Base-by-base conservation (phyloP, 2,797 vertebrate species). In the Intellagama lesueurii region DNA sequence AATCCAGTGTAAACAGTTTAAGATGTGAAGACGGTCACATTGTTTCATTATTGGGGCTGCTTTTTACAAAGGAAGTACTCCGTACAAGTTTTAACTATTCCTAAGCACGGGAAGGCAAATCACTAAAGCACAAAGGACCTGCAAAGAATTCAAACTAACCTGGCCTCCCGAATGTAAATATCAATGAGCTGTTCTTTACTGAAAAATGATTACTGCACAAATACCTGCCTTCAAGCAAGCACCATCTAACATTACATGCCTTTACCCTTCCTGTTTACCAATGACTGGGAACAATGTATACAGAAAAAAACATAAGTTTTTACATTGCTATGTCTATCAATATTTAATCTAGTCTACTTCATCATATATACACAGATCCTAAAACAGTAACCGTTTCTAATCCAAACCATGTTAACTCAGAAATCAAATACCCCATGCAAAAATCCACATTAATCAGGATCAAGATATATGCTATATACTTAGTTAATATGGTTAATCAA, bases 1-100 rank as follows among this genome's bases (percentile, higher is more conserved):
- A 94, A 95, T 94, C 93, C 94, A 95, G 91, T 92, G 94, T 94
- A 96, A 97, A 96, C 90, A 96, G 93, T 90, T 87, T 89, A 93
- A 94, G 92, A 94, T 89, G 92, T 94, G 94, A 95, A 95, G 94
- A 91, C 93, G 92, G 90, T 90, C 86, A 94, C 93, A 95, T 95
- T 96, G 94, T 95, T 95, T 90, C 94, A 92, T 91, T 90, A 92
- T 93, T 92, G 95, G 93, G 90, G 93, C 92, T 95, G 94, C 95
- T 94, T 95, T 92, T 94, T 93, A 93, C 94, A 94, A 92, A 95
- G 94, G 91, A 94, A 95, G 81, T 92, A 68, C 92, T 94, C 91
- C 91, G 95, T 95, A 90, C 92, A 94, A 91, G 84, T 94, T 89
- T 88, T 94, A 95, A 95, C 92, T 91, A 93, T 92, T 87, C 88